Percentiles rank a stretch among this genome's conserved stretches.
phyloP scores from a whole-genome alignment of 2,888 invertebrate genomes.

The Orthonevra nobilis region DNA sequence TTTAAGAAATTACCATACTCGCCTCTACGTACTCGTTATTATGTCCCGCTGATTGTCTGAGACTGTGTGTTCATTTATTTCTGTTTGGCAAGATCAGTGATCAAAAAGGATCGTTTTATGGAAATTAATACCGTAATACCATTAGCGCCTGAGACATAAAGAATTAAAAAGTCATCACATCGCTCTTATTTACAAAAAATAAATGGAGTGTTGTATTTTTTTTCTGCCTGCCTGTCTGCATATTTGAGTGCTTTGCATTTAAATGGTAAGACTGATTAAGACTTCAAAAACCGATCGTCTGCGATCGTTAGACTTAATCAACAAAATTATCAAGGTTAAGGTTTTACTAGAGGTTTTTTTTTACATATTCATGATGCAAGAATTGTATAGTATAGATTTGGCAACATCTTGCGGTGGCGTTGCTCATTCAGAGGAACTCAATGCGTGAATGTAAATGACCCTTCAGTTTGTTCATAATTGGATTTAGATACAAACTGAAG shows the following conservation, averaged over 20 bases:
- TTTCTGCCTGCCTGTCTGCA: too few relatives aligned
- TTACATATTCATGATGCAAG: slow-evolving; percentile 13
- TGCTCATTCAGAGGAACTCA: neutral
- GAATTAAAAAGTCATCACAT: slow-evolving; percentile 1
- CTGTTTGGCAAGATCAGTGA: neutral
- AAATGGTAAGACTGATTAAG: slow-evolving; percentile 10
- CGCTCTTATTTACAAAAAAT: slow-evolving; percentile 3
- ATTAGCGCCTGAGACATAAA: neutral
- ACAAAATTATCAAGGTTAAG: slow-evolving; percentile 21
- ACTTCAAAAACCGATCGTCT: slow-evolving; percentile 11
- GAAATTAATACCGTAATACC: neutral
- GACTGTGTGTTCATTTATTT: neutral
- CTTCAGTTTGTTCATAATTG: slow-evolving; percentile 33
- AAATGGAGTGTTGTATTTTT: slow-evolving; percentile 2
- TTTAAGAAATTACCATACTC: neutral
- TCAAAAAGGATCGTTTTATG: slow-evolving; percentile 7
- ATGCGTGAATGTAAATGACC: slow-evolving; percentile 29
- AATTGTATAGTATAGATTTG: slow-evolving; percentile 11
- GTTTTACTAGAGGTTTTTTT: slow-evolving; percentile 10
- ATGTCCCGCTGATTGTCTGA: slow-evolving; percentile 2
- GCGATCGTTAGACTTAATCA: too few relatives aligned
- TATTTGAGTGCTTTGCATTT: slow-evolving; percentile 8
- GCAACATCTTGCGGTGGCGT: slow-evolving; percentile 7
- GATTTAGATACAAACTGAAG: too few relatives aligned
- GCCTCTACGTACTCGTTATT: too few relatives aligned